Conservation (phyloP, 2,113 vertebrate genomes). For the Aramus guarauna region DNA sequence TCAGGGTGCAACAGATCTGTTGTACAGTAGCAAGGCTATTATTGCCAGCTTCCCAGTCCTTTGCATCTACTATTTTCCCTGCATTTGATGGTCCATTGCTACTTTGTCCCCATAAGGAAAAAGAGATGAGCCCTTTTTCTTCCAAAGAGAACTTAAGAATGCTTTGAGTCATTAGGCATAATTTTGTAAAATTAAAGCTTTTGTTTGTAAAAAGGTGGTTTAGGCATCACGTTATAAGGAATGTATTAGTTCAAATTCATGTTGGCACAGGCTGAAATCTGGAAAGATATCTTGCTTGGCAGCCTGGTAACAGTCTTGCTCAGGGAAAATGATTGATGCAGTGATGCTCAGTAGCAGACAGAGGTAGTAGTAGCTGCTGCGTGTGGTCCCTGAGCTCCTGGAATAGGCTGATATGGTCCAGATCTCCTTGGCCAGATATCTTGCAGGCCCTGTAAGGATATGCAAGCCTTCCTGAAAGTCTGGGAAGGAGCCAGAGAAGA, state of each 20-base stretch:
- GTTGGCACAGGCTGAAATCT: background rate
- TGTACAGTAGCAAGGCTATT: background rate
- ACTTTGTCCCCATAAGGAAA: background rate
- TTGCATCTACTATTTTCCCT: background rate
- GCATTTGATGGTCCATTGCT: background rate
- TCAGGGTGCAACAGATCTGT: background rate
- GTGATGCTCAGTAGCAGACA: background rate
- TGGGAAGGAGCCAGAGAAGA: background rate
- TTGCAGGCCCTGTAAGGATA: background rate
- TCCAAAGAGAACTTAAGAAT: background rate
- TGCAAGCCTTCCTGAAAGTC: background rate
- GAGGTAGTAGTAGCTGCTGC: background rate
- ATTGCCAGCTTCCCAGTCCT: background rate
- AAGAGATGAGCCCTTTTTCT: background rate
- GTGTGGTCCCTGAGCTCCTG: background rate
- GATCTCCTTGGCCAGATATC: background rate
- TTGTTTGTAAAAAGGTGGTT: background rate
- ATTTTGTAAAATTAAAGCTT: background rate
- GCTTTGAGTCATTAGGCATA: background rate
- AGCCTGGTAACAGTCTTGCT: background rate
- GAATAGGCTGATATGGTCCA: background rate
- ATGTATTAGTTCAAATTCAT: background rate
- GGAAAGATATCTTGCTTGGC: background rate
- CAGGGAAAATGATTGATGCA: background rate
- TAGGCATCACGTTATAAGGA: background rate